phyloP scores from a whole-genome alignment of 2,113 vertebrate species.

The Bagarius yarrelli region DNA sequence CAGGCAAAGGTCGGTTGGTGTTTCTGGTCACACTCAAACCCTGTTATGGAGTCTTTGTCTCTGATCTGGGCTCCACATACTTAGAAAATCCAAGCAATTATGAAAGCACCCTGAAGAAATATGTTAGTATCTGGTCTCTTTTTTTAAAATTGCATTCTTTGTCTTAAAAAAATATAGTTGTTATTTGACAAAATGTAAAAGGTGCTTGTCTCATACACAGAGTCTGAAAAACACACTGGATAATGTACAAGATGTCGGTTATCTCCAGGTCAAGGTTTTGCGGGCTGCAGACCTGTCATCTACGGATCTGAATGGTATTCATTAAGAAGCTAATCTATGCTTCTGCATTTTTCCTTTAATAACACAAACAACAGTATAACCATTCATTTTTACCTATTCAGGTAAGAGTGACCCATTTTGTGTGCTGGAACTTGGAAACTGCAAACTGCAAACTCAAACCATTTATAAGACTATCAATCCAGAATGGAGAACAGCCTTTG shows the following conservation, averaged over 20 bases:
- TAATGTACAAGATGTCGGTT: constrained; percentile 82
- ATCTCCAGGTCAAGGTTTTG: constrained; percentile 92
- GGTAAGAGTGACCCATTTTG: constrained; percentile 94
- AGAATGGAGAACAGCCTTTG: constrained; percentile 93
- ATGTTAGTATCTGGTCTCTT: constrained; percentile 71
- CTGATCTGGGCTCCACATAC: constrained; percentile 79
- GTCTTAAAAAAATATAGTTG: not conserved
- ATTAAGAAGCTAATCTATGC: not conserved
- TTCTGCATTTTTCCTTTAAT: not conserved
- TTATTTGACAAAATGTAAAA: not conserved
- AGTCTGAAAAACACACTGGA: constrained; percentile 77
- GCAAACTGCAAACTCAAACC: constrained; percentile 89
- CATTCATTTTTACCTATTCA: constrained; percentile 51
- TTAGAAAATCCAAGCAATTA: constrained; percentile 76
- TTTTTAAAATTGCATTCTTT: not conserved
- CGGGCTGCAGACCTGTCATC: constrained; percentile 86
- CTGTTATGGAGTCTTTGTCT: constrained; percentile 82
- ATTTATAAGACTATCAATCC: constrained; percentile 89
- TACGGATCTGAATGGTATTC: constrained; percentile 88
- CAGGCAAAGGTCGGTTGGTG: constrained; percentile 76
- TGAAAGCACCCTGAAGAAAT: constrained; percentile 72
- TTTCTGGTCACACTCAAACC: constrained; percentile 79
- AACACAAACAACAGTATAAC: not conserved
- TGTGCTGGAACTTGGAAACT: constrained; percentile 86
- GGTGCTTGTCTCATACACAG: constrained; percentile 64